phyloP scores from a whole-genome alignment of 2,888 invertebrate species.

The Platycheirus rosarum region DNA sequence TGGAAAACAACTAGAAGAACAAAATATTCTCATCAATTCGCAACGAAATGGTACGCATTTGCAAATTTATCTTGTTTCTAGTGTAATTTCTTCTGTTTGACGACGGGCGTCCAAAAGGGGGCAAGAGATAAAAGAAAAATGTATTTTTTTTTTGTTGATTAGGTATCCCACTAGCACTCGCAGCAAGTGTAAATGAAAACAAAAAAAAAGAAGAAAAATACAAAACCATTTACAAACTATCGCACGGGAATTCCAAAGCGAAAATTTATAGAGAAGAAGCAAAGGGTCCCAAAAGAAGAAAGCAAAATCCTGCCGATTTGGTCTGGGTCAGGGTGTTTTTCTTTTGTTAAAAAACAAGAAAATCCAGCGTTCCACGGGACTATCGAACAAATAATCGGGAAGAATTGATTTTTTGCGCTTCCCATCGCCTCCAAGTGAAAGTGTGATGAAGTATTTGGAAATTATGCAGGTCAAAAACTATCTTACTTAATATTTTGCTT shows the following conservation, averaged over 20 bases:
- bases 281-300: background rate
- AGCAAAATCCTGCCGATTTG: background rate
- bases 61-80: conserved; percentile 66
- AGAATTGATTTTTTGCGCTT: conserved; percentile 66
- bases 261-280: background rate
- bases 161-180: background rate
- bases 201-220: conserved; percentile 16
- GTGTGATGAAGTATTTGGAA: conserved; percentile 33
- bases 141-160: conserved; percentile 63
- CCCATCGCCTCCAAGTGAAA: conserved; percentile 40
- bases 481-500: conserved; percentile 20
- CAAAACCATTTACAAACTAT: background rate
- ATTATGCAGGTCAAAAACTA: conserved; percentile 54
- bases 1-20: conserved; percentile 55
- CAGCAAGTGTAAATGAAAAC: conserved; percentile 8
- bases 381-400: conserved; percentile 66
- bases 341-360: conserved; percentile 43
- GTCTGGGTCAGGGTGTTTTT: conserved; percentile 21
- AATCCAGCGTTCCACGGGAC: conserved; percentile 31
- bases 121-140: conserved; percentile 29
- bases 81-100: conserved; percentile 53
- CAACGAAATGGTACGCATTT: conserved; percentile 73
- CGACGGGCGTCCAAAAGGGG: conserved; percentile 16
- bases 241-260: background rate
- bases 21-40: conserved; percentile 48